A percentile compares a stretch with the other conserved stretches of the same genome.
Conservation (phyloP, 2,797 vertebrate genomes). For the Psittacula echo region DNA sequence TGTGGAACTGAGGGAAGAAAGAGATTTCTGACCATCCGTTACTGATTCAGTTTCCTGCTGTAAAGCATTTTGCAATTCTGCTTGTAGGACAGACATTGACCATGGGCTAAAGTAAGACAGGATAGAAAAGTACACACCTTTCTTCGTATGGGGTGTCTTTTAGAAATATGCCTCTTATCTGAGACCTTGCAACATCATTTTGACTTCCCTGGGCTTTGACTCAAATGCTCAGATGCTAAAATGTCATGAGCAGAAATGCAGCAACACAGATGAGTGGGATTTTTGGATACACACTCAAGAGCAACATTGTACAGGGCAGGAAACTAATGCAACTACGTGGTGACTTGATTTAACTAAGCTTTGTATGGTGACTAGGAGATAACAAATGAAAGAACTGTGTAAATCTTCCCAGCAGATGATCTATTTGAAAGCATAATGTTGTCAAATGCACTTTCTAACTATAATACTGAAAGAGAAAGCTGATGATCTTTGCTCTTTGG, state of each 20-base stretch:
- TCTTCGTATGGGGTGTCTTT: neutral
- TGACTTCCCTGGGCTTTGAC: neutral
- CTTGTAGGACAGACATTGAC: neutral
- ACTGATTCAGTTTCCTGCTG: neutral
- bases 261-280: neutral
- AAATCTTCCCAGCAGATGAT: neutral
- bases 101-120: neutral
- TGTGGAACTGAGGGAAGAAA: neutral
- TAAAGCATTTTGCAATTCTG: neutral
- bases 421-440: neutral
- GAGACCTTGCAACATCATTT: neutral
- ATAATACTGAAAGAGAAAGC: neutral
- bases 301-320: neutral
- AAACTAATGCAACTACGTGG: neutral
- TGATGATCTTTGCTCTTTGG: conserved; percentile 11
- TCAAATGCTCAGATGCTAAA: neutral
- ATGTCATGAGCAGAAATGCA: neutral
- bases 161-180: neutral
- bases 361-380: neutral
- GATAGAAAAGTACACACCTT: neutral
- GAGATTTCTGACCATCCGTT: neutral
- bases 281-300: neutral
- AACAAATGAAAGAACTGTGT: neutral
- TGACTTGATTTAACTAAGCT: neutral
- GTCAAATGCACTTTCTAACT: neutral